Conservation (phyloP, 2,113 vertebrate species). For the Neomonachus schauinslandi region DNA sequence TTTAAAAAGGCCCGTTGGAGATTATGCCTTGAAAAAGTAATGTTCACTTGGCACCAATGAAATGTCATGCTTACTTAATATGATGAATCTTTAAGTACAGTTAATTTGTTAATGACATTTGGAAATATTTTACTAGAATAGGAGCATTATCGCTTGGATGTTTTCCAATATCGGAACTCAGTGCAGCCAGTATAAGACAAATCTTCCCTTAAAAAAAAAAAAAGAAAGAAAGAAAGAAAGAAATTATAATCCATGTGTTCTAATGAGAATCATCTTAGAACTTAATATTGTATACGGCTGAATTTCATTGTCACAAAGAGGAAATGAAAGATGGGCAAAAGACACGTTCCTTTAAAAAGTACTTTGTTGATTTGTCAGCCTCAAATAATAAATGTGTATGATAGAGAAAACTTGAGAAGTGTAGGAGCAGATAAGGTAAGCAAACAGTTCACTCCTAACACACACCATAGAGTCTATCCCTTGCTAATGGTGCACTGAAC, state of each 20-base stretch:
- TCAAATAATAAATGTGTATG: background rate
- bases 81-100: background rate
- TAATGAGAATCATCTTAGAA: background rate
- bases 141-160: background rate
- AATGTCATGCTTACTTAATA: background rate
- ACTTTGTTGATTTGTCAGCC: background rate
- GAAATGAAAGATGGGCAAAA: background rate
- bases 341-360: background rate
- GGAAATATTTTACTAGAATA: background rate
- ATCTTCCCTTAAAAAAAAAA: background rate
- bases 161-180: background rate
- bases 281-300: background rate
- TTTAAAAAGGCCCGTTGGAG: background rate
- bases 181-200: no score
- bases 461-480: fast-evolving
- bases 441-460: no score
- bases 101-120: background rate
- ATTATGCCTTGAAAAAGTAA: background rate
- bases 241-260: no score
- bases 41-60: background rate
- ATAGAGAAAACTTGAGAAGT: background rate
- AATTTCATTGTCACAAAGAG: background rate
- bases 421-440: background rate
- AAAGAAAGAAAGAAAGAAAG: background rate
- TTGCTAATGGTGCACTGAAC: no score